Evolutionary conservation across 2,888 invertebrate genomes (phyloP).

Genomic region (Xylocampa areola): DNA sequence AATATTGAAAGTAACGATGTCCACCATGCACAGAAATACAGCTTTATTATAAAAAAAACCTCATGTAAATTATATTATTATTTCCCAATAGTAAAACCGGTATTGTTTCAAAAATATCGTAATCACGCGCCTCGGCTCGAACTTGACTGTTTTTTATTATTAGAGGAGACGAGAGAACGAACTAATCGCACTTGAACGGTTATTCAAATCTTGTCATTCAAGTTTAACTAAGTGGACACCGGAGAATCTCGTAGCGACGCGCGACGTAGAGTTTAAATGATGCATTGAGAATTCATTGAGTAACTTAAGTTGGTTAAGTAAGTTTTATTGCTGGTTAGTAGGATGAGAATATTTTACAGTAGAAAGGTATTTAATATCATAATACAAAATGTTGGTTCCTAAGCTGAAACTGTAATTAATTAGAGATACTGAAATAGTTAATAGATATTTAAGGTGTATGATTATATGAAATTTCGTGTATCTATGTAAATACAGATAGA

Average conservation of each 20-base stretch:
- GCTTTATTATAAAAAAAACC: conserved; percentile 5
- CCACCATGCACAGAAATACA: too few species aligned
- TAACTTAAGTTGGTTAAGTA: conserved; percentile 6
- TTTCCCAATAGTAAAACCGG: conserved; percentile 48
- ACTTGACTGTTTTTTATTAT: conserved; percentile 47
- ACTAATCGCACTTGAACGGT: conserved; percentile 51
- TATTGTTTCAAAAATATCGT: conserved; percentile 44
- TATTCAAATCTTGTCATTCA: conserved; percentile 55
- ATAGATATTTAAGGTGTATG: too few species aligned
- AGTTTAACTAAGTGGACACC: conserved; percentile 32
- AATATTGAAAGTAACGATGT: too few species aligned
- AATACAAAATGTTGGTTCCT: too few species aligned
- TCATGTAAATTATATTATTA: conserved; percentile 42
- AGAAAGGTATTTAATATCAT: too few species aligned
- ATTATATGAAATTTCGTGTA: too few species aligned
- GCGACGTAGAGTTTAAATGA: conserved; percentile 13
- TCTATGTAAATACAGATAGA: too few species aligned
- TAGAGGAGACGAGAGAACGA: conserved; percentile 41
- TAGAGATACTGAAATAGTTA: too few species aligned
- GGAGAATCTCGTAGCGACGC: conserved; percentile 25
- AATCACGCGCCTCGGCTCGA: conserved; percentile 32
- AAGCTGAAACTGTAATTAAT: too few species aligned
- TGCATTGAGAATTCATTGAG: conserved; percentile 47
- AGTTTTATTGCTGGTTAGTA: conserved; percentile 10
- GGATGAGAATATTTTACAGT: too few species aligned